Evolutionary conservation across 1,140 invertebrate genomes (phyloP).

Genomic region (Augochlora pura): DNA sequence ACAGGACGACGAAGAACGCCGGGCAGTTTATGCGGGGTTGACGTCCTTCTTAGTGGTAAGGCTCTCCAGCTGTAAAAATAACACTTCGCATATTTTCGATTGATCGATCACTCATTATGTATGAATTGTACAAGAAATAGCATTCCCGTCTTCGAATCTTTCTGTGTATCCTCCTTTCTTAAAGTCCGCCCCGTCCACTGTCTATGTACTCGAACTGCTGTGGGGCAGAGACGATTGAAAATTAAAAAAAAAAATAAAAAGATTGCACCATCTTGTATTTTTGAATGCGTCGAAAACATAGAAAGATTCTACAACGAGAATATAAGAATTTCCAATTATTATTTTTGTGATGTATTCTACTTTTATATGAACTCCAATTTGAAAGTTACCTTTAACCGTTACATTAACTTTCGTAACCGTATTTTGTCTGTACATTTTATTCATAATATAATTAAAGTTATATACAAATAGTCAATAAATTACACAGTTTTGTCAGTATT

Average conservation of each 20-base stretch:
- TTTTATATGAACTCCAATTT: neutral
- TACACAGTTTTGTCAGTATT: no score
- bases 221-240: conserved; percentile 66
- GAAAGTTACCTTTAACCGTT: no score
- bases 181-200: conserved; percentile 77
- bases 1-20: conserved; percentile 10
- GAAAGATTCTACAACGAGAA: conserved; percentile 46
- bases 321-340: conserved; percentile 1
- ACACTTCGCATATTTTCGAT: conserved; percentile 50
- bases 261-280: neutral
- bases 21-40: conserved; percentile 75
- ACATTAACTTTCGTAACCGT: no score
- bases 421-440: no score
- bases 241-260: conserved; percentile 44
- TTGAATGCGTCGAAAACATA: neutral
- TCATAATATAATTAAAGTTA: no score
- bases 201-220: conserved; percentile 80
- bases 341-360: neutral
- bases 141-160: conserved; percentile 33
- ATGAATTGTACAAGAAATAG: neutral
- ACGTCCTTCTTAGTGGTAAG: conserved; percentile 77
- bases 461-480: no score
- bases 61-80: conserved; percentile 80
- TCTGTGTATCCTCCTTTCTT: conserved; percentile 58
- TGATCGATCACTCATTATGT: conserved; percentile 1